Evolutionary conservation across 2,888 invertebrate genomes (phyloP).

Genomic region (Barypeithes pellucidus): DNA sequence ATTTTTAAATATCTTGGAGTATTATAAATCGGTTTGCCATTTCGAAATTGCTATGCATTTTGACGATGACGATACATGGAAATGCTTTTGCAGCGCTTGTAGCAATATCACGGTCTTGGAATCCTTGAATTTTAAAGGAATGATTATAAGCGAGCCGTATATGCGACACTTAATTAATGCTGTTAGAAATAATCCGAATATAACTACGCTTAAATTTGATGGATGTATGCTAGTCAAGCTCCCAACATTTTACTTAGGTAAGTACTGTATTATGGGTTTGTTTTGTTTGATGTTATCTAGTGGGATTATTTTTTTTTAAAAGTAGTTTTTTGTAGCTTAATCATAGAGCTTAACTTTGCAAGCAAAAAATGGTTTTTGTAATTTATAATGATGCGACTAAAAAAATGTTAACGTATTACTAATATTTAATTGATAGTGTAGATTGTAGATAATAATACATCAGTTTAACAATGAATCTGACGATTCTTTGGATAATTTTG

Average conservation of each 20-base stretch:
- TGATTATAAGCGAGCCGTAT: constrained; percentile 63
- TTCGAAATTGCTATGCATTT: constrained; percentile 64
- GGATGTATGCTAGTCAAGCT: constrained; percentile 63
- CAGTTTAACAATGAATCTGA: too few species aligned
- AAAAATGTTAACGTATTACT: too few species aligned
- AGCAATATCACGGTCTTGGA: constrained; percentile 62
- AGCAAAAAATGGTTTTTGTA: too few species aligned
- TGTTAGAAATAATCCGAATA: constrained; percentile 62
- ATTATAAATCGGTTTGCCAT: constrained; percentile 65
- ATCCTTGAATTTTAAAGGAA: constrained; percentile 64
- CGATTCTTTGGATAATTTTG: too few species aligned
- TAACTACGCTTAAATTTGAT: constrained; percentile 66
- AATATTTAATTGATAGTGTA: too few species aligned
- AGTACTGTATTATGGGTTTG: constrained; percentile 38
- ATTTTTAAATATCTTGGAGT: constrained; percentile 66
- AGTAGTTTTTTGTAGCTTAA: too few species aligned
- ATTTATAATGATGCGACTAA: too few species aligned
- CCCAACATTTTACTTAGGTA: constrained; percentile 66
- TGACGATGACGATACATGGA: constrained; percentile 65
- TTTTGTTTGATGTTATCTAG: constrained; percentile 3
- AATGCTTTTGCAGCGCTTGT: constrained; percentile 63
- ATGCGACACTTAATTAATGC: constrained; percentile 63
- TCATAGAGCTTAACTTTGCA: too few species aligned
- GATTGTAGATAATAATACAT: too few species aligned
- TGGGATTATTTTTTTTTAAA: neutral